Evolutionary conservation across 2,888 invertebrate genomes (phyloP).

Genomic region (Serripes groenlandicus): DNA sequence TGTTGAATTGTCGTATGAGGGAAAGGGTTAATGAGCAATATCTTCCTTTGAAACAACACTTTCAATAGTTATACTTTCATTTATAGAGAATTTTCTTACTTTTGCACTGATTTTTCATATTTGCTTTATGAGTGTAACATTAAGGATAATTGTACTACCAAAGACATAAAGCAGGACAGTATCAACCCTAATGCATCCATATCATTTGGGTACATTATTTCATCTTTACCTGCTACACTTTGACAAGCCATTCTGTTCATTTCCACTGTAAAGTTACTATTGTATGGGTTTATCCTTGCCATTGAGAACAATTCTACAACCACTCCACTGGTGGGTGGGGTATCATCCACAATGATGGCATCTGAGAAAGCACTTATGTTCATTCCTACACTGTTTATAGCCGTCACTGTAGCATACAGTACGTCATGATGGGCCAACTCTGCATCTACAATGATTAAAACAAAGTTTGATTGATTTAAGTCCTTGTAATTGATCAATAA

Average conservation of each 20-base stretch:
- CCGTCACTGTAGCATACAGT: constrained; percentile 68
- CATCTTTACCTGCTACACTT: constrained; percentile 53
- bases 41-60: too few species aligned
- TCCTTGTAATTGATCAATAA: too few species aligned
- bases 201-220: too few species aligned
- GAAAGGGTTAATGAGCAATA: too few species aligned
- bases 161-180: too few species aligned
- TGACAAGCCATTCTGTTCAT: constrained; percentile 63
- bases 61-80: too few species aligned
- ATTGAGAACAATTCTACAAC: constrained; percentile 67
- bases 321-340: constrained; percentile 65
- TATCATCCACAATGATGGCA: constrained; percentile 68
- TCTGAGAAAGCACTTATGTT: constrained; percentile 59
- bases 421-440: constrained; percentile 43
- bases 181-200: too few species aligned
- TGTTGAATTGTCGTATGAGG: too few species aligned
- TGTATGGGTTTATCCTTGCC: constrained; percentile 51
- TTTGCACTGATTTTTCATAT: too few species aligned
- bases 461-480: not conserved
- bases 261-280: constrained; percentile 41
- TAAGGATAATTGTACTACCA: too few species aligned
- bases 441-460: constrained; percentile 24
- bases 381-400: constrained; percentile 65
- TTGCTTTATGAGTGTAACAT: too few species aligned
- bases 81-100: too few species aligned